These are phyloP conservation scores for Tonatia bakeri DNA, from an alignment of 2,113 vertebrate species.

Conservation along the genomic window DNA sequence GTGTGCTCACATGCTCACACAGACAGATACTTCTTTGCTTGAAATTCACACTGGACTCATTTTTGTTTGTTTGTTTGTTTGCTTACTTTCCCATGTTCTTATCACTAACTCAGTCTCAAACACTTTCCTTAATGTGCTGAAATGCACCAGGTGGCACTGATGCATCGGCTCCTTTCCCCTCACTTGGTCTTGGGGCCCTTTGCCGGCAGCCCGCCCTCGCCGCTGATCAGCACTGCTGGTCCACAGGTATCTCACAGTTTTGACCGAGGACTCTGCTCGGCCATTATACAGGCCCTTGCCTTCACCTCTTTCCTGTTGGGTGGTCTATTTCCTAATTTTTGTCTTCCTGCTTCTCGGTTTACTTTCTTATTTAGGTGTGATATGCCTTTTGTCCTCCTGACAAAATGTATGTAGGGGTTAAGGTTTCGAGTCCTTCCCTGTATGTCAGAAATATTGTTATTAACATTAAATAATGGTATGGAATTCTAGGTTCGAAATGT, in stretches of 20 bases:
- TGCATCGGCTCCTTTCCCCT: background rate
- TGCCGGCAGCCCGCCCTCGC: background rate
- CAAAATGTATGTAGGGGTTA: background rate
- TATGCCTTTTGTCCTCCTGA: background rate
- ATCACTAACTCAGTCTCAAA: background rate
- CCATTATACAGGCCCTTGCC: too few relatives aligned
- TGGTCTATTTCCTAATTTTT: background rate
- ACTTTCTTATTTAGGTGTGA: background rate
- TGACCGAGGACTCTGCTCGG: background rate
- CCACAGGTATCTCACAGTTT: background rate
- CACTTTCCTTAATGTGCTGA: background rate
- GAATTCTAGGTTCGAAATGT: background rate
- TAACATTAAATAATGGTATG: background rate
- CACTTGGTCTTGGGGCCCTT: background rate
- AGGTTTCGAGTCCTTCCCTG: background rate
- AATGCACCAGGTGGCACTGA: background rate
- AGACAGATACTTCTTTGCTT: background rate
- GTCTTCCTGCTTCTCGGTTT: background rate
- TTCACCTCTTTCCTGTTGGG: background rate
- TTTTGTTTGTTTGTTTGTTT: background rate
- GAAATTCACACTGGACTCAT: background rate
- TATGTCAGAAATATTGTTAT: background rate
- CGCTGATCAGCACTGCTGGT: accelerated
- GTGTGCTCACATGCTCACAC: too few relatives aligned
- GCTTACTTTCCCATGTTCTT: background rate